phyloP scores from a whole-genome alignment of 2,888 invertebrate genomes.

The Aporophyla lueneburgensis region DNA sequence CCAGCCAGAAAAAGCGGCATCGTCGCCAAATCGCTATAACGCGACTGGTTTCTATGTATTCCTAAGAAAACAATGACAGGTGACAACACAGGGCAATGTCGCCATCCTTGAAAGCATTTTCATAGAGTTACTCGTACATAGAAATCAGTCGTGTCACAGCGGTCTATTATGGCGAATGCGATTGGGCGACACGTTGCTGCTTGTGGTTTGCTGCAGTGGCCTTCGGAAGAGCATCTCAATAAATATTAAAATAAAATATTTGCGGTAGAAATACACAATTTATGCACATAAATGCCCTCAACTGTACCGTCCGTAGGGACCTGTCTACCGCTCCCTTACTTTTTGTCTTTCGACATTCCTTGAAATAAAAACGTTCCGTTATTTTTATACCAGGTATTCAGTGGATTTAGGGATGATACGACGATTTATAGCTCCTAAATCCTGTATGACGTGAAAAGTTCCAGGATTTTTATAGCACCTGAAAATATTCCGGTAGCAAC shows the following conservation, averaged over 20 bases:
- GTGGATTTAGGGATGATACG: constrained; percentile 10
- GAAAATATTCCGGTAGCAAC: neutral
- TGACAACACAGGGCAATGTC: neutral
- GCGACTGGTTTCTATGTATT: neutral
- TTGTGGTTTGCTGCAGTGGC: neutral
- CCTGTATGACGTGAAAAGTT: constrained; percentile 1
- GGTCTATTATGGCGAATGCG: neutral
- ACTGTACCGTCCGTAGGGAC: neutral
- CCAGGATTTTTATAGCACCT: neutral
- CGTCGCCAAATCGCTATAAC: neutral
- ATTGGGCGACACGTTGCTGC: neutral
- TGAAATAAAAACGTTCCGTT: neutral
- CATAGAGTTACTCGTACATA: neutral
- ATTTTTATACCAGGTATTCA: neutral
- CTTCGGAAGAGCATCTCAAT: neutral
- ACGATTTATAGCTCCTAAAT: constrained; percentile 2
- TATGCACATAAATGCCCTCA: neutral
- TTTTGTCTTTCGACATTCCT: neutral
- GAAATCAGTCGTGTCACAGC: neutral
- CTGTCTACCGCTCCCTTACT: neutral
- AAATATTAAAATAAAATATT: neutral
- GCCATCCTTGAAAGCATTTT: neutral
- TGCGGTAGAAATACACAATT: neutral
- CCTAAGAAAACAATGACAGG: neutral
- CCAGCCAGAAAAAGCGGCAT: too few species aligned